A percentile compares a stretch with the other conserved stretches of the same genome.
Evolutionary conservation across 2,113 vertebrate genomes (phyloP).

Genomic region (Brachyistius frenatus): DNA sequence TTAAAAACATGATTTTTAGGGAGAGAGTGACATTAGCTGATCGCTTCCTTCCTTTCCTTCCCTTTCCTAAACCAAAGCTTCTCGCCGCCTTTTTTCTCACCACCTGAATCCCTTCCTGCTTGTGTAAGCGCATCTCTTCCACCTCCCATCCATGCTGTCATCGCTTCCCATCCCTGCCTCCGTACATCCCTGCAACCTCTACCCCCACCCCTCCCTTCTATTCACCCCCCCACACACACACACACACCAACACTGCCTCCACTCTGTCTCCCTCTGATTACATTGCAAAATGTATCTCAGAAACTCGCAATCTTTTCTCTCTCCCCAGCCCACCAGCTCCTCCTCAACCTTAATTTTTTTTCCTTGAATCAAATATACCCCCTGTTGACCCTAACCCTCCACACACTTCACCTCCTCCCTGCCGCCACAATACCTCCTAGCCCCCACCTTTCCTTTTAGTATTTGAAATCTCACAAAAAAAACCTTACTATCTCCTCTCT

Average conservation of each 20-base stretch:
- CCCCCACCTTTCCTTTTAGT: constrained; percentile 6
- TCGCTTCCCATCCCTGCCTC: not conserved
- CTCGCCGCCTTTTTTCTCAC: constrained; percentile 20
- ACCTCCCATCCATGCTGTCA: constrained; percentile 29
- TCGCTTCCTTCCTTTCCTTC: not conserved
- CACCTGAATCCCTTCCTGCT: constrained; percentile 46
- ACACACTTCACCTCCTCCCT: constrained; percentile 5
- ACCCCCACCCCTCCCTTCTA: not conserved
- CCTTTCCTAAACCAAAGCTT: constrained; percentile 3
- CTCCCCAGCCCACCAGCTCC: not conserved
- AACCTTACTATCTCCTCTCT: constrained; percentile 24
- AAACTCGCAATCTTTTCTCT: constrained; percentile 44
- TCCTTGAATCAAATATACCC: constrained; percentile 14
- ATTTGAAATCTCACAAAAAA: constrained; percentile 36
- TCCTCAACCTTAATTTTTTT: constrained; percentile 25
- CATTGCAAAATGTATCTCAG: constrained; percentile 51
- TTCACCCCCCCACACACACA: not conserved
- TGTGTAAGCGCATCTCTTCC: constrained; percentile 44
- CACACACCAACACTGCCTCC: not conserved
- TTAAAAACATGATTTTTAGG: constrained; percentile 38
- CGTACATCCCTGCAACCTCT: not conserved
- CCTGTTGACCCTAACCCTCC: not conserved
- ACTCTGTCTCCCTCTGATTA: constrained; percentile 52
- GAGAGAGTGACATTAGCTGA: constrained; percentile 18
- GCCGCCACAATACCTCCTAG: not conserved